phyloP scores from a whole-genome alignment of 2,888 invertebrate species.

The Sesia apiformis region DNA sequence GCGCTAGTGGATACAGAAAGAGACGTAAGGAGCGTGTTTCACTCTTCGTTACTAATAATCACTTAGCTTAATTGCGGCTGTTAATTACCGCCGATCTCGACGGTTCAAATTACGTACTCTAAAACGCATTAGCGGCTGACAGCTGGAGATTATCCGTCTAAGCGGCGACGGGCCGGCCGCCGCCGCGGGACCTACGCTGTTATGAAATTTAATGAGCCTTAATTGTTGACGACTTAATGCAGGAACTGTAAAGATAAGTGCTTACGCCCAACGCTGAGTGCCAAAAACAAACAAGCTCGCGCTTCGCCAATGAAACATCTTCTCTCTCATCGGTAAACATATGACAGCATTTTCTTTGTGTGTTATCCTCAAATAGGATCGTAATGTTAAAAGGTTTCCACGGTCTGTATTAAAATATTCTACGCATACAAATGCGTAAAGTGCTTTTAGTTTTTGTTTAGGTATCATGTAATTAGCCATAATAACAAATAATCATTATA shows the following conservation, averaged over 20 bases:
- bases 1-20: too few species aligned
- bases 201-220: conserved; percentile 73
- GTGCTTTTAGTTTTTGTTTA: too few species aligned
- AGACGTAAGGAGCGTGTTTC: too few species aligned
- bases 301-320: conserved; percentile 17
- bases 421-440: conserved; percentile 7
- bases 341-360: conserved; percentile 13
- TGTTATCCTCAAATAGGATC: conserved; percentile 18
- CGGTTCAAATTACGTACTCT: conserved; percentile 75
- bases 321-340: conserved; percentile 16
- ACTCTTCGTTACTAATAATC: conserved; percentile 54
- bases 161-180: conserved; percentile 48
- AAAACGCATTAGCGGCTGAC: conserved; percentile 74
- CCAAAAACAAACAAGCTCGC: conserved; percentile 40
- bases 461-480: too few species aligned
- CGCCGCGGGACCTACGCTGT: conserved; percentile 51
- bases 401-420: conserved; percentile 13
- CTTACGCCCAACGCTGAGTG: conserved; percentile 37
- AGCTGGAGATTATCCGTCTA: conserved; percentile 74
- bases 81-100: conserved; percentile 72
- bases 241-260: conserved; percentile 62
- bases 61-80: conserved; percentile 71
- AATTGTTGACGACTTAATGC: conserved; percentile 72
- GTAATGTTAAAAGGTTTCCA: conserved; percentile 24
- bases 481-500: too few species aligned